These are phyloP conservation scores for Arctia plantaginis DNA, from an alignment of 2,888 invertebrate species.

Conservation along the genomic window DNA sequence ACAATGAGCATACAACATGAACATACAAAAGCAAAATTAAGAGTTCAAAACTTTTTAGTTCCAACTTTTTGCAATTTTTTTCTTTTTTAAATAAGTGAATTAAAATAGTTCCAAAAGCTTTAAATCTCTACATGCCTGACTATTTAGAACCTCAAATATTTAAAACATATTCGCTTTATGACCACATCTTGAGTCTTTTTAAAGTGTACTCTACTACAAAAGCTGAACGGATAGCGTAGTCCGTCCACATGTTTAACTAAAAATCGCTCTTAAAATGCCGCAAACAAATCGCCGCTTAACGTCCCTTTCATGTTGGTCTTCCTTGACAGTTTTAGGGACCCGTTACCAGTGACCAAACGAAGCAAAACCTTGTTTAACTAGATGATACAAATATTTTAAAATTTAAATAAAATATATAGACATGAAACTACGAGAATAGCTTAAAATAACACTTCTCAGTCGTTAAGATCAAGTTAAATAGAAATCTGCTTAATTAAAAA, in stretches of 20 bases:
- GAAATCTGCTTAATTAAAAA: too few relatives aligned
- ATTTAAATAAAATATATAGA: too few relatives aligned
- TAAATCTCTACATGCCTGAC: background rate
- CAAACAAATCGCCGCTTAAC: slow-evolving; percentile 51
- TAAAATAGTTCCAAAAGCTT: background rate
- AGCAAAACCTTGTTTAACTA: background rate
- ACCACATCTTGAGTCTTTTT: slow-evolving; percentile 18
- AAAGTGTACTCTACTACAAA: slow-evolving; percentile 21
- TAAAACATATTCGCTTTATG: slow-evolving; percentile 12
- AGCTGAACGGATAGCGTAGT: slow-evolving; percentile 25
- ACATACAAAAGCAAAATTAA: too few relatives aligned
- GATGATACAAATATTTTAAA: background rate
- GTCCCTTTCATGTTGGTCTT: slow-evolving; percentile 51
- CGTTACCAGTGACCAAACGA: slow-evolving; percentile 3
- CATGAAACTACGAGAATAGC: too few relatives aligned
- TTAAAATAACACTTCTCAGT: too few relatives aligned
- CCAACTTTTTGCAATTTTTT: too few relatives aligned
- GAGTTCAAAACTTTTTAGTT: too few relatives aligned
- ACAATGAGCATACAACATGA: too few relatives aligned
- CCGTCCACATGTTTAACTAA: slow-evolving; percentile 29
- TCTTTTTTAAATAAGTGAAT: background rate
- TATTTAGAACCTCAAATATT: slow-evolving; percentile 12
- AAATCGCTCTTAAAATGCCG: slow-evolving; percentile 48
- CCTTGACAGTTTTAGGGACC: slow-evolving; percentile 40
- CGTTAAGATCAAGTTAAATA: background rate